Base-by-base conservation (phyloP, 92 coral and sea anemone species). In the Porites lobata region DNA sequence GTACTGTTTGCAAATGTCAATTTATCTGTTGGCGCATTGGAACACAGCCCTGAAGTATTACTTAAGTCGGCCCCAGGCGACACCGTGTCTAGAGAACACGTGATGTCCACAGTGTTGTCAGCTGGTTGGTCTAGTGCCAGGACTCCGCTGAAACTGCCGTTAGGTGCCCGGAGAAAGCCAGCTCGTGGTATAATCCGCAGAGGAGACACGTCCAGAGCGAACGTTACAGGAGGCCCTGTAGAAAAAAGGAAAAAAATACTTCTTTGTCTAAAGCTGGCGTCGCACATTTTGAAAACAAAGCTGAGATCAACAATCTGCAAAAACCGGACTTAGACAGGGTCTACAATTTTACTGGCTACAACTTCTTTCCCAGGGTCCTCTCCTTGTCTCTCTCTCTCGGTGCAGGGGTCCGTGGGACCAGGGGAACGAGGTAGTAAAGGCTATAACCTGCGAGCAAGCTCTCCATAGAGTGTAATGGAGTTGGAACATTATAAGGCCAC, bases 171-270 rank as follows among this genome's bases (percentile, higher is more conserved):
- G 50, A 93, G 72, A 50, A 91, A 59, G 24, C 76, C 88, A 8
- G 84, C 65, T 63, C 78, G 65, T 6, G 95, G 93, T 50, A 81
- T 71, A 61, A 93, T 79, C 80, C 85, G 83, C 26, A 93, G 85
- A 15, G 89, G 88, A 61, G 93, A 75, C 72, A 92, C 58, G 80
- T 80, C 87, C 43, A 88, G 75, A 21, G 76, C 87, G 70, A 93
- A 89, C 17, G 91, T 90, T 2, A 86, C 93, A 69, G 93, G 89
- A 1, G 61, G 78, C 22, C 95, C 95, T 93, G 88, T 1, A 19
- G 66, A 54, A 29, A 51, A 32, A 38, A 18, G 22, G 43, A 51
- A n/a, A 86, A 24, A 64, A 14, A 47, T 8, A 82, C 8, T 11
- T 38, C 47, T 38, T 38, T 38, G 47, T 4, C 47, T 38, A 38